Evolutionary conservation across 2,888 invertebrate genomes (phyloP).

Genomic region (Antitype chi): DNA sequence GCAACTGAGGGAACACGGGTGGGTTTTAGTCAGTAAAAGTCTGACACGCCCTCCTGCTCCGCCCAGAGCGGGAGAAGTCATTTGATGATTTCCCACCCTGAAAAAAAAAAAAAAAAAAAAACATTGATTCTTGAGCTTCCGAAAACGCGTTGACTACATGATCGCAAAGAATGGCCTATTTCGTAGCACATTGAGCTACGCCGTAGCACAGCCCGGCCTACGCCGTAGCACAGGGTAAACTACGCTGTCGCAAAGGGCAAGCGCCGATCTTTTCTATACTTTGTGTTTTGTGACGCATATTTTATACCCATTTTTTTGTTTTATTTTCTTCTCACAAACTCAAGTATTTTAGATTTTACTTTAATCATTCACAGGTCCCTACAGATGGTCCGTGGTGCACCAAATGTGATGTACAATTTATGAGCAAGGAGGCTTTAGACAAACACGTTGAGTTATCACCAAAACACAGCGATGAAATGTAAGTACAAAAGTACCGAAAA

Average conservation of each 20-base stretch:
- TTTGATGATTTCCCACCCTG: too few species aligned
- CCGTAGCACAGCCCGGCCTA: background rate
- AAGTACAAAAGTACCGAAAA: background rate
- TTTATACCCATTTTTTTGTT: too few species aligned
- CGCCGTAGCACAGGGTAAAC: background rate
- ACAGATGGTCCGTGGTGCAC: slow-evolving; percentile 11
- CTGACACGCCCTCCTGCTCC: too few species aligned
- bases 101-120: too few species aligned
- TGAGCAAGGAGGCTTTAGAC: background rate
- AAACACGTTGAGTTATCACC: slow-evolving; percentile 2
- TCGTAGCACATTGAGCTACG: background rate
- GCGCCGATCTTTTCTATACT: background rate
- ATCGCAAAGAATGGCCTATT: too few species aligned
- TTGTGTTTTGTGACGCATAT: too few species aligned
- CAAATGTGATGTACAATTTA: slow-evolving; percentile 9
- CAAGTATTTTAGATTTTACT: background rate
- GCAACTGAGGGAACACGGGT: too few species aligned
- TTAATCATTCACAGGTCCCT: background rate
- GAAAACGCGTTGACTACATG: background rate
- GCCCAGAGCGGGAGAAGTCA: too few species aligned
- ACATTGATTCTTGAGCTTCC: too few species aligned
- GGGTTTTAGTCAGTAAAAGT: too few species aligned
- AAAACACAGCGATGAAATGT: slow-evolving; percentile 3
- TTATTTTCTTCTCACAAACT: background rate
- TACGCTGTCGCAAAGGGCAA: background rate